Percentiles rank a stretch among this genome's conserved stretches.
Evolutionary conservation across 2,888 invertebrate genomes (phyloP).

Genomic region (Tachina fera): DNA sequence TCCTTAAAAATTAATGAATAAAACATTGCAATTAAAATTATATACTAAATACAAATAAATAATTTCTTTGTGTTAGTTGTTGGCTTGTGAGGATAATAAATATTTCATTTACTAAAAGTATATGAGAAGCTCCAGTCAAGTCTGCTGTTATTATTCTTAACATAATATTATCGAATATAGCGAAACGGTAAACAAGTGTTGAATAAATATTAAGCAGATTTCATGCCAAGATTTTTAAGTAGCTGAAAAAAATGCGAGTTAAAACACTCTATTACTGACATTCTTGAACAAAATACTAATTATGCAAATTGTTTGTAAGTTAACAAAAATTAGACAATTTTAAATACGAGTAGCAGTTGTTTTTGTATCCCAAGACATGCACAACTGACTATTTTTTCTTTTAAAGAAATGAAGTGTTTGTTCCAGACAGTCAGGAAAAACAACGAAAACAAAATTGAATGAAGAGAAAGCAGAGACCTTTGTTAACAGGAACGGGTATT

Average conservation of each 20-base stretch:
- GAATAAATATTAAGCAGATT: slow-evolving; percentile 56
- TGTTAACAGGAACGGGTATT: slow-evolving; percentile 7
- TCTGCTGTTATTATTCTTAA: background rate
- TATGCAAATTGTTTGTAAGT: slow-evolving; percentile 73
- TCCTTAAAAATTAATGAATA: too few species aligned
- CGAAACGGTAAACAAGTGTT: slow-evolving; percentile 44
- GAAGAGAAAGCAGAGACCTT: background rate
- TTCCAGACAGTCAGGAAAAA: slow-evolving; percentile 57
- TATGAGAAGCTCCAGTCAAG: background rate
- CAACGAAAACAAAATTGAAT: background rate
- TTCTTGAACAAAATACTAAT: slow-evolving; percentile 69
- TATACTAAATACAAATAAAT: background rate
- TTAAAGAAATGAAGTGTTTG: slow-evolving; percentile 33
- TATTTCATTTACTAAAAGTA: background rate
- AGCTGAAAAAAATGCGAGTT: background rate
- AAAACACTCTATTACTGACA: slow-evolving; percentile 59
- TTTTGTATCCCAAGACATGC: background rate
- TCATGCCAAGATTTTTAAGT: slow-evolving; percentile 65
- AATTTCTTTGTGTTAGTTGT: too few species aligned
- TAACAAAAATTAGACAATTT: slow-evolving; percentile 69
- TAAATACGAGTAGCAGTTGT: slow-evolving; percentile 44
- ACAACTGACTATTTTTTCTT: slow-evolving; percentile 33
- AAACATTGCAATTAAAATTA: too few species aligned
- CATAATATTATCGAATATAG: background rate
- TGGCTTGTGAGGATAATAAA: slow-evolving; percentile 1